phyloP scores from a whole-genome alignment of 2,797 vertebrate genomes.

The Xyrichtys novacula region DNA sequence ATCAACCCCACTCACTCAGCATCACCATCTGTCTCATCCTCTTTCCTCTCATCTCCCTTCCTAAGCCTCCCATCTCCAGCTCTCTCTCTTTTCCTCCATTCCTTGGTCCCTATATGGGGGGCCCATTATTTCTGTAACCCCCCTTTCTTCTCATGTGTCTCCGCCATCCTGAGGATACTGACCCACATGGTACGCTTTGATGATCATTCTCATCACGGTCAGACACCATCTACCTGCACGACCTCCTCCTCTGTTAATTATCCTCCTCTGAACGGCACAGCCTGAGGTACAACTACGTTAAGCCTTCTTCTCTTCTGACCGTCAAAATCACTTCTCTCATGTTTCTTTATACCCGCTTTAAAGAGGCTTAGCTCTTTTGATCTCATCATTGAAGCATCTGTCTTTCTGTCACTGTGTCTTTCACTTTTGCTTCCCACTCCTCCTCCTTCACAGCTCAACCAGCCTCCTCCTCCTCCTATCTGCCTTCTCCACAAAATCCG shows the following conservation, averaged over 20 bases:
- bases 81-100: constrained; percentile 41
- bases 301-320: constrained; percentile 52
- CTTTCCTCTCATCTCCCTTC: constrained; percentile 25
- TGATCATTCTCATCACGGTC: constrained; percentile 68
- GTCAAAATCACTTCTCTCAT: constrained; percentile 65
- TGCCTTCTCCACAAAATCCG: constrained; percentile 12
- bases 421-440: constrained; percentile 12
- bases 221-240: constrained; percentile 65
- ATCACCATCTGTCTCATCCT: constrained; percentile 74
- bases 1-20: constrained; percentile 62
- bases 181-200: constrained; percentile 69
- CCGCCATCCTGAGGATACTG: constrained; percentile 51
- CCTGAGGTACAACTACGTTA: constrained; percentile 61
- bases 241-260: constrained; percentile 76
- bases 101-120: constrained; percentile 38
- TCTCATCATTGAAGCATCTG: constrained; percentile 51
- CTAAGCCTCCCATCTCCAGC: constrained; percentile 34
- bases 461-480: constrained; percentile 5
- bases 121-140: constrained; percentile 48
- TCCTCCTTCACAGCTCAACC: constrained; percentile 27
- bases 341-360: constrained; percentile 58
- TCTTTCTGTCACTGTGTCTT: constrained; percentile 22
- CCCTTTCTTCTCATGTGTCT: not conserved
- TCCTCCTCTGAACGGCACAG: constrained; percentile 60
- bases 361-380: constrained; percentile 64